phyloP scores from a whole-genome alignment of 2,888 invertebrate genomes.

The Hymenopus coronatus region DNA sequence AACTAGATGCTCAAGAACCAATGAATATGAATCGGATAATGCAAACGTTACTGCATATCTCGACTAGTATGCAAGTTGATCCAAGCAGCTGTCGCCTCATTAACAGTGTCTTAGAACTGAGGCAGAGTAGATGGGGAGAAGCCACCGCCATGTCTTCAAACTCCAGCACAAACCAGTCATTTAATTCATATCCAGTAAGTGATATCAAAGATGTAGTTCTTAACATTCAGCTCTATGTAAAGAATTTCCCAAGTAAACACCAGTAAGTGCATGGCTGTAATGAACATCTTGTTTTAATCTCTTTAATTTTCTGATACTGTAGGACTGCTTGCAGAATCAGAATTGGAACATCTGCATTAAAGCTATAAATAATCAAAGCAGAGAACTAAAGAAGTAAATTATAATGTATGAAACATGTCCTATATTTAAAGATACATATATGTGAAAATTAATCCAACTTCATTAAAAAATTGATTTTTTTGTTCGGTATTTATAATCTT shows the following conservation, averaged over 20 bases:
- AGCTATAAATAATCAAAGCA: too few relatives aligned
- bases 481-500: too few relatives aligned
- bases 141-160: neutral
- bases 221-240: too few relatives aligned
- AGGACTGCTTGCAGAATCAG: too few relatives aligned
- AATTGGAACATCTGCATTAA: too few relatives aligned
- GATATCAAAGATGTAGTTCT: neutral
- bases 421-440: too few relatives aligned
- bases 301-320: too few relatives aligned
- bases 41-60: conserved; percentile 13
- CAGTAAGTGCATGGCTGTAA: neutral
- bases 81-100: conserved; percentile 14
- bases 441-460: too few relatives aligned
- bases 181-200: neutral
- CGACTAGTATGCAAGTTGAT: neutral
- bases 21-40: conserved; percentile 30
- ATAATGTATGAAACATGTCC: too few relatives aligned
- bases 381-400: too few relatives aligned
- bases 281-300: too few relatives aligned
- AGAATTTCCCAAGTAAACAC: neutral
- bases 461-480: too few relatives aligned
- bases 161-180: neutral
- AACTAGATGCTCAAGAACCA: conserved; percentile 37
- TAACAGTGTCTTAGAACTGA: conserved; percentile 19
- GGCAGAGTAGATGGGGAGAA: conserved; percentile 23